Conservation (phyloP, 2,888 invertebrate species). For the Ptychoptera albimana region DNA sequence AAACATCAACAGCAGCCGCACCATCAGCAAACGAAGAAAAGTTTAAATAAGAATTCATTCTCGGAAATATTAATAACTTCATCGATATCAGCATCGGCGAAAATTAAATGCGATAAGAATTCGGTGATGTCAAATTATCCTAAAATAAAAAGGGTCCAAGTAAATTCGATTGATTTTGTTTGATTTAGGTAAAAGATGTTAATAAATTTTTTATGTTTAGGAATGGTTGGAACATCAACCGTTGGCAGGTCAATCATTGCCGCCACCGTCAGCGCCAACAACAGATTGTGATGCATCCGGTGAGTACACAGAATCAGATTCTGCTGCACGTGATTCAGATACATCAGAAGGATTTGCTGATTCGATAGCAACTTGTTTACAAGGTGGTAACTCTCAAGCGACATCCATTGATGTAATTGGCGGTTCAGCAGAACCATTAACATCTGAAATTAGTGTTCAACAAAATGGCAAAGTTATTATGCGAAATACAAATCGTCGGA, state of each 20-base stretch:
- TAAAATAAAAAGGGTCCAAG: constrained; percentile 29
- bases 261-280: constrained; percentile 11
- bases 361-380: constrained; percentile 51
- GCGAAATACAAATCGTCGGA: constrained; percentile 31
- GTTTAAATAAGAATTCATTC: neutral
- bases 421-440: constrained; percentile 41
- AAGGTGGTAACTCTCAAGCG: constrained; percentile 33
- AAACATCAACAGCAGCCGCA: neutral
- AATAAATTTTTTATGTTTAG: constrained; percentile 11
- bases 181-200: neutral
- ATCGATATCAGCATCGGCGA: constrained; percentile 3
- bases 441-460: constrained; percentile 11
- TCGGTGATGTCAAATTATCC: constrained; percentile 20
- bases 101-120: constrained; percentile 21
- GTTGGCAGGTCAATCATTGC: constrained; percentile 8
- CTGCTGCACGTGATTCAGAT: constrained; percentile 46
- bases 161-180: constrained; percentile 9
- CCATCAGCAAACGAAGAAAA: no score
- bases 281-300: constrained; percentile 70
- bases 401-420: constrained; percentile 34
- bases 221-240: constrained; percentile 31
- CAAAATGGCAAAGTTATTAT: constrained; percentile 27
- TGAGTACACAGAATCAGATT: constrained; percentile 51
- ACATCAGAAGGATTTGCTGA: constrained; percentile 65
- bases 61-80: constrained; percentile 1